phyloP scores from a whole-genome alignment of 2,113 vertebrate species.

The Chaetodon auriga region DNA sequence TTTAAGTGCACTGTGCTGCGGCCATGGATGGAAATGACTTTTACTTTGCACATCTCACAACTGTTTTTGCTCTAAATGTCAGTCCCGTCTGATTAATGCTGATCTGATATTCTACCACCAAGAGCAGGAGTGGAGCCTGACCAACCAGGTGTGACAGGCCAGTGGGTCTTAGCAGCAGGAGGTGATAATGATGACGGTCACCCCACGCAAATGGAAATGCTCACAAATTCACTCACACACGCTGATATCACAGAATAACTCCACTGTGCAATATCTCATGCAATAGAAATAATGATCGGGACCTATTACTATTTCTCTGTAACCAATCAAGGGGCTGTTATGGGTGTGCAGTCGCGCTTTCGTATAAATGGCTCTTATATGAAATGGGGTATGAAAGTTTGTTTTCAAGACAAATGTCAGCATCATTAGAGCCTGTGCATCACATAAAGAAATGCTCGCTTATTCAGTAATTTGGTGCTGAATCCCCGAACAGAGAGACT shows the following conservation, averaged over 20 bases:
- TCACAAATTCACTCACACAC: not conserved
- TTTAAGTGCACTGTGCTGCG: conserved; percentile 74
- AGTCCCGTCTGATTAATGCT: conserved; percentile 86
- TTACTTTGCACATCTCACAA: conserved; percentile 79
- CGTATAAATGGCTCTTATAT: not conserved
- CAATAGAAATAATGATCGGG: not conserved
- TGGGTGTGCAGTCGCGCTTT: not conserved
- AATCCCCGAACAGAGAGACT: not conserved
- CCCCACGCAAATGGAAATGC: conserved; percentile 10
- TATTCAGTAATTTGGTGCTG: conserved; percentile 3
- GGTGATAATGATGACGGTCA: conserved; percentile 45
- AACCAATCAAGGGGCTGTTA: not conserved
- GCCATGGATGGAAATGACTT: conserved; percentile 86
- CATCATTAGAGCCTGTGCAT: conserved; percentile 16
- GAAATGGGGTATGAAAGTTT: not conserved
- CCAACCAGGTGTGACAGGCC: conserved; percentile 81
- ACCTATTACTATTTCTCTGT: not conserved
- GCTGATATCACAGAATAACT: not conserved
- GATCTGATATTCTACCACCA: conserved; percentile 76
- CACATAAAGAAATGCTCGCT: conserved; percentile 5
- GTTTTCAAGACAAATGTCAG: not conserved
- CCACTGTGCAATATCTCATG: not conserved
- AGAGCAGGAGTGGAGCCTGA: conserved; percentile 32
- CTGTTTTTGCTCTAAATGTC: conserved; percentile 62
- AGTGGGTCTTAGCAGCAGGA: conserved; percentile 84